Evolutionary conservation across 1,140 invertebrate species (phyloP), one percentile per base, ranked within the genome.

Genomic region (Vanessa atalanta): DNA sequence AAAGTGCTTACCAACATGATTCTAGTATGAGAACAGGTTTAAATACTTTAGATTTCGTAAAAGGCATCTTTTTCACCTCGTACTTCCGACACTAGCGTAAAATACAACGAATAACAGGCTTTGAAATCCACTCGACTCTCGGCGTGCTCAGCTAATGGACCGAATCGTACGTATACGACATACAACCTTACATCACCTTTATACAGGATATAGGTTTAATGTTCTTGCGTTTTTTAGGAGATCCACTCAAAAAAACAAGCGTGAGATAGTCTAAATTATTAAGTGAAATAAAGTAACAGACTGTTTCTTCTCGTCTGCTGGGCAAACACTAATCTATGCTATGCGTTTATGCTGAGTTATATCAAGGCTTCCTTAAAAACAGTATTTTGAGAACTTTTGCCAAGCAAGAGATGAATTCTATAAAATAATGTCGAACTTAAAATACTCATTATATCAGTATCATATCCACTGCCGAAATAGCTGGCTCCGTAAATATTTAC

Each of bases 101-200:
- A 73, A 72, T 20, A 72, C 70, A 73, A 66, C 16, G 47, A 76
- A 60, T n/a, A 79, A 61, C 51, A 57, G 16, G 51, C 67, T 79
- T 76, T 73, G 74, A 73, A 73, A 70, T 71, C 43, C 64, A 70
- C 67, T 75, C 70, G 48, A 43, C 66, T 60, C 20, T 57, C 31
- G 57, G 26, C 57, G 26, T 31, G 23, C 57, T 15, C 47, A 43
- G 68, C 61, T 75, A 78, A 78, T 78, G 66, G 72, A 74, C 72
- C 65, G 70, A 50, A 64, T 47, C 67, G 48, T 37, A 11, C 47
- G 53, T 65, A n/a, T 50, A 61, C 61, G 72, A 73, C 73, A 77
- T 73, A 77, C 63, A 71, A 37, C 26, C 57, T n/a, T 37, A 37
- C 57, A 26, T 61, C 57, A 61, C 23, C 23, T 61, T 37, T 23